phyloP scores from a whole-genome alignment of 2,113 vertebrate species.

The Ibidorhyncha struthersii region DNA sequence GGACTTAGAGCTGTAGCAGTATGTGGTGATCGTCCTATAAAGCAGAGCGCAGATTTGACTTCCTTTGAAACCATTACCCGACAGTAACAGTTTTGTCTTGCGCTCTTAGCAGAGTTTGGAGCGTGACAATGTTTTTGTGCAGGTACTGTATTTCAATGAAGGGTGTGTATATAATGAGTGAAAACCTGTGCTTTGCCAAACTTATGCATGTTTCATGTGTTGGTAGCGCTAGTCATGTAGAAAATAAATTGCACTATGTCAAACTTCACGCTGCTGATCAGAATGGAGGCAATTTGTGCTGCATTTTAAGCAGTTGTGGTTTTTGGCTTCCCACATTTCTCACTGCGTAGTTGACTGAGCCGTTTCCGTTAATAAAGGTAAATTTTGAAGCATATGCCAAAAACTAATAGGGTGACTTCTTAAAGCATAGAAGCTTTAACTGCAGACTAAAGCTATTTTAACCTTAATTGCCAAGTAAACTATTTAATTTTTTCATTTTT shows the following conservation, averaged over 20 bases:
- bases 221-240: slow-evolving; percentile 14
- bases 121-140: not conserved
- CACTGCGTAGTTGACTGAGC: not conserved
- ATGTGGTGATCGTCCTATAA: not conserved
- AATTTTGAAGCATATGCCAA: not conserved
- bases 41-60: not conserved
- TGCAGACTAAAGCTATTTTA: not conserved
- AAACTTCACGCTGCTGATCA: not conserved
- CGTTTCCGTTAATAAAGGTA: not conserved
- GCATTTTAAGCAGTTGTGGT: slow-evolving; percentile 16
- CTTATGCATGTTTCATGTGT: slow-evolving; percentile 43
- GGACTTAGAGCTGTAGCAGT: not conserved
- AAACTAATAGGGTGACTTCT: not conserved
- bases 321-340: not conserved
- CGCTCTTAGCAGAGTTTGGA: not conserved
- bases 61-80: not conserved
- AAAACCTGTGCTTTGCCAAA: not conserved
- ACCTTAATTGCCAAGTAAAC: not conserved
- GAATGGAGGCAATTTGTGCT: not conserved
- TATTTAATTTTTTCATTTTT: not conserved
- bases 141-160: not conserved
- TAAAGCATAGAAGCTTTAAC: not conserved
- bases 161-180: not conserved
- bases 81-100: not conserved
- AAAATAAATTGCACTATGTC: slow-evolving; percentile 37